These are phyloP conservation scores for Xenopus laevis DNA, from an alignment of 2,113 vertebrate genomes.

Conservation along the genomic window DNA sequence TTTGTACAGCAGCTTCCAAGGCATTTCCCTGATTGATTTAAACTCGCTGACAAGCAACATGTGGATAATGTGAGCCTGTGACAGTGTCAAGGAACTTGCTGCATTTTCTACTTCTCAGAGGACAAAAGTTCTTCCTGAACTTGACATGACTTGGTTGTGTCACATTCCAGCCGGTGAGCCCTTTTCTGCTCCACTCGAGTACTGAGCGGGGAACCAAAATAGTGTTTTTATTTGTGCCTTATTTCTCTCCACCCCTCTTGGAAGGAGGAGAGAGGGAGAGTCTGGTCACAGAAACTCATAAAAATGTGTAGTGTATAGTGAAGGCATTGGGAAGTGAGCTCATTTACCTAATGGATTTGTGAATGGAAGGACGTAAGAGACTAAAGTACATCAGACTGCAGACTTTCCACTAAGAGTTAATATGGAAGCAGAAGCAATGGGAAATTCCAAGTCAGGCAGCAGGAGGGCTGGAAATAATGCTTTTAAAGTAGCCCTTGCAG, in stretches of 20 bases:
- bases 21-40: too few species aligned
- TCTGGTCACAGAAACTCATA: conserved; percentile 51
- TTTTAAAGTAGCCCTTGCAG: conserved; percentile 57
- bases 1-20: too few species aligned
- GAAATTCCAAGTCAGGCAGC: conserved; percentile 42
- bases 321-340: conserved; percentile 48
- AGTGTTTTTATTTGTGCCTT: conserved; percentile 9
- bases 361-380: conserved; percentile 48
- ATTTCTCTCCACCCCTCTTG: conserved; percentile 47
- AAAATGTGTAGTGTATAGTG: conserved; percentile 47
- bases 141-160: conserved; percentile 57
- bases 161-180: conserved; percentile 53
- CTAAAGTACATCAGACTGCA: conserved; percentile 47
- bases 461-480: conserved; percentile 53
- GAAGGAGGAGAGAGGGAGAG: conserved; percentile 55
- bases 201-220: conserved; percentile 29
- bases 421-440: conserved; percentile 69
- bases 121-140: conserved; percentile 51
- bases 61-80: conserved; percentile 27
- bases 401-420: conserved; percentile 11
- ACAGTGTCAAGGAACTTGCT: conserved; percentile 49
- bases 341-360: conserved; percentile 43
- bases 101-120: conserved; percentile 49
- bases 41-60: conserved; percentile 54
- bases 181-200: conserved; percentile 27